Evolutionary conservation across 2,113 vertebrate species (phyloP).

Genomic region (Macrotis lagotis): DNA sequence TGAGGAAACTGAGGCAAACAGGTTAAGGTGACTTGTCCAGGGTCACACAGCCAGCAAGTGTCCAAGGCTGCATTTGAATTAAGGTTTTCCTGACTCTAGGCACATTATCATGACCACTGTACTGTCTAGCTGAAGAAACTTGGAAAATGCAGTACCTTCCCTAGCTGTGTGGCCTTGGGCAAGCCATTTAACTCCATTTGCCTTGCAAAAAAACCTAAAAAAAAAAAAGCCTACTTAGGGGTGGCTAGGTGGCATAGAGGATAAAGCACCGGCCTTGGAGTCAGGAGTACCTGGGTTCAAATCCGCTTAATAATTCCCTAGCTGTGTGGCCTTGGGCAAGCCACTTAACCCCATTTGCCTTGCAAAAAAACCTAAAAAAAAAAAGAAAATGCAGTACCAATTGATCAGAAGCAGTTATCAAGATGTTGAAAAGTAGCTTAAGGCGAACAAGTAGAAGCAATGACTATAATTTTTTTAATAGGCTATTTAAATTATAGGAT

Average conservation of each 20-base stretch:
- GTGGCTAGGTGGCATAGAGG: no score
- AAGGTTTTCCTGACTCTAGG: neutral
- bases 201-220: no score
- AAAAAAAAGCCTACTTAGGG: no score
- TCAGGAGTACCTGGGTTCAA: no score
- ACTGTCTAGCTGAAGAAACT: neutral
- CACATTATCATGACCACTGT: neutral
- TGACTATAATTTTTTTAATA: slow-evolving; percentile 27
- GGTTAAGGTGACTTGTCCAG: neutral
- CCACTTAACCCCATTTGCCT: no score
- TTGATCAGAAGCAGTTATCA: slow-evolving; percentile 30
- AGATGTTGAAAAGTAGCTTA: neutral
- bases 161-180: no score
- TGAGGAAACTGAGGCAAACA: neutral
- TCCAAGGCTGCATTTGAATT: neutral
- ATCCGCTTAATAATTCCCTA: no score
- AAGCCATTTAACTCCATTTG: no score
- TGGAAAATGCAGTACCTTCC: slow-evolving; percentile 27
- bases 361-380: no score
- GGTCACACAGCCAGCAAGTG: neutral
- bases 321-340: no score
- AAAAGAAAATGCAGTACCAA: slow-evolving; percentile 26
- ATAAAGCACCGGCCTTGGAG: no score
- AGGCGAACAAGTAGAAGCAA: slow-evolving; percentile 19
- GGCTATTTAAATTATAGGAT: neutral